Percentiles rank a stretch among this genome's conserved stretches.
Evolutionary conservation across 2,888 invertebrate species (phyloP).

Genomic region (Ichneumon xanthorius): DNA sequence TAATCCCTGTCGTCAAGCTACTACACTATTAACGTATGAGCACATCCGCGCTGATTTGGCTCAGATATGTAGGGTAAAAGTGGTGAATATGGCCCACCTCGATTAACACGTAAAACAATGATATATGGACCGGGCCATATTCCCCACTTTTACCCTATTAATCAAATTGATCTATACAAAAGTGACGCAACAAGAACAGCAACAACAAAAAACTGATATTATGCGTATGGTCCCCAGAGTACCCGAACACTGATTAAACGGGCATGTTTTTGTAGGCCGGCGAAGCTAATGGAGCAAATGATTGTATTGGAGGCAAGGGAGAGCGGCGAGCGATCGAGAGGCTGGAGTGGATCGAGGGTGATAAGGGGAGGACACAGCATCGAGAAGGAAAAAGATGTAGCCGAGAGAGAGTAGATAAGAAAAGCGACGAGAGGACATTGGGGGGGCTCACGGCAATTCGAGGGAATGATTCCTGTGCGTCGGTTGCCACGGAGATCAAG

Average conservation of each 20-base stretch:
- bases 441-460: slow-evolving; percentile 36
- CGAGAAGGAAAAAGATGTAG: slow-evolving; percentile 35
- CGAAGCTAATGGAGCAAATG: slow-evolving; percentile 69
- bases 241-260: slow-evolving; percentile 47
- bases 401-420: slow-evolving; percentile 66
- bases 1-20: not conserved
- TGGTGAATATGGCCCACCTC: too few relatives aligned
- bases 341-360: slow-evolving; percentile 49
- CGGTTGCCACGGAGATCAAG: slow-evolving; percentile 40
- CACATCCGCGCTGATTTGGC: not conserved
- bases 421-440: slow-evolving; percentile 43
- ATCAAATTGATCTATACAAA: not conserved
- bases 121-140: too few relatives aligned
- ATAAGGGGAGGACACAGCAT: slow-evolving; percentile 44
- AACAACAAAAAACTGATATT: slow-evolving; percentile 15
- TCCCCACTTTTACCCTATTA: not conserved
- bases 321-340: slow-evolving; percentile 18
- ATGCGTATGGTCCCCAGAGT: slow-evolving; percentile 9
- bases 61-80: not conserved
- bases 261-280: slow-evolving; percentile 56
- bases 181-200: not conserved
- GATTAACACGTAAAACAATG: too few relatives aligned
- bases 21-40: not conserved
- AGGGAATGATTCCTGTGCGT: slow-evolving; percentile 33
- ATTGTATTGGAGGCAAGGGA: slow-evolving; percentile 62